Evolutionary conservation across 1,140 invertebrate species (phyloP).

Genomic region (Parasteatoda tepidariorum): DNA sequence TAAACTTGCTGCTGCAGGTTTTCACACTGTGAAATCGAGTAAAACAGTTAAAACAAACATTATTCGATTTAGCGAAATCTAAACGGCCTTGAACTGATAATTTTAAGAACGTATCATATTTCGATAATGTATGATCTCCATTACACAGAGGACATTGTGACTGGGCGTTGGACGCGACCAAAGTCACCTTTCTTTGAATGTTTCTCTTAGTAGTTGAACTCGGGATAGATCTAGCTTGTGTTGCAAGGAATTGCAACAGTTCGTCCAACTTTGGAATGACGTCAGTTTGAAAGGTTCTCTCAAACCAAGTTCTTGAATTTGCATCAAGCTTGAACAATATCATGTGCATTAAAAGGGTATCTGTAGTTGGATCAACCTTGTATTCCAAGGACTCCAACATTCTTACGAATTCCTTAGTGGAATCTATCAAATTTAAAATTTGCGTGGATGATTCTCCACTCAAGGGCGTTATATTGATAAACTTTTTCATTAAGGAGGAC

Average conservation of each 20-base stretch:
- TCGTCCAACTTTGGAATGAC: conserved; percentile 1
- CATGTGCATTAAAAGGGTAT: conserved; percentile 4
- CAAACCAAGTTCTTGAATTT: background rate
- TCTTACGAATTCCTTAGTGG: conserved; percentile 7
- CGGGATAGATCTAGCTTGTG: background rate
- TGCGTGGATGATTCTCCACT: background rate
- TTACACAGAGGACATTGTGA: background rate
- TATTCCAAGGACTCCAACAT: background rate
- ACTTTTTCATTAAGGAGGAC: conserved; percentile 1
- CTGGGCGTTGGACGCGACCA: background rate
- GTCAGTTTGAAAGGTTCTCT: background rate
- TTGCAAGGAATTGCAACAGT: background rate
- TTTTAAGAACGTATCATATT: background rate
- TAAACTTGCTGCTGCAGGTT: background rate
- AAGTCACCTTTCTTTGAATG: background rate
- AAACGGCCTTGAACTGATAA: background rate
- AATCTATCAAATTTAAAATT: background rate
- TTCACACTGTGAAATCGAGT: background rate
- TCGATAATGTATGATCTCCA: background rate
- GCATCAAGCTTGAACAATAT: background rate
- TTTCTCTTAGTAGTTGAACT: background rate
- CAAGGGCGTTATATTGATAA: background rate
- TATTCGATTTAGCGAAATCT: background rate
- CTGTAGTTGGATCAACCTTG: background rate
- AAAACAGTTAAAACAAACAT: conserved; percentile 5